A percentile compares a stretch with the other conserved stretches of the same genome.
Evolutionary conservation across 2,797 vertebrate species (phyloP).

Genomic region (Emys orbicularis): DNA sequence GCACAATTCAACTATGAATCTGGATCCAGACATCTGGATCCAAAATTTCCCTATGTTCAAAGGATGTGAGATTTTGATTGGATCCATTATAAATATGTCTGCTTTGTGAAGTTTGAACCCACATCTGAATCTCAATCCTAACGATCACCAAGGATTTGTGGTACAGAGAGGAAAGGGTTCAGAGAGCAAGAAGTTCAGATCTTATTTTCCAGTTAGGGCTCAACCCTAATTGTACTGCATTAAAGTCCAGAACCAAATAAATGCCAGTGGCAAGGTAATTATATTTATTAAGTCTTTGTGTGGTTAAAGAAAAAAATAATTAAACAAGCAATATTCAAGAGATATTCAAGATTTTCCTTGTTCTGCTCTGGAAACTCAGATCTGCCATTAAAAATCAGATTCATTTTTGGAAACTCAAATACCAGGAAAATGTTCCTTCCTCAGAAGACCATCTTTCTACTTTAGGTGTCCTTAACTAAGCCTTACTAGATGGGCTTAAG

Average conservation of each 20-base stretch:
- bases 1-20: rapidly evolving
- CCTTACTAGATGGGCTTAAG: neutral
- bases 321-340: neutral
- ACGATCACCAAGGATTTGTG: neutral
- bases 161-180: neutral
- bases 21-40: neutral
- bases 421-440: neutral
- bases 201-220: neutral
- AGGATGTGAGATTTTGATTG: neutral
- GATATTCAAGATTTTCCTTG: neutral
- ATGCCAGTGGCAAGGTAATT: neutral
- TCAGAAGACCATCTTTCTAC: neutral
- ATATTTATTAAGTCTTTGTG: neutral
- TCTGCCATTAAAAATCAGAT: neutral
- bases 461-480: neutral
- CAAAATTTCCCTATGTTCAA: neutral
- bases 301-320: neutral
- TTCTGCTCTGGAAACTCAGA: neutral
- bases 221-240: neutral
- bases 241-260: neutral
- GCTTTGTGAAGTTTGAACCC: neutral
- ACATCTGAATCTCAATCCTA: neutral
- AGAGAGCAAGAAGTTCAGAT: neutral
- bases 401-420: neutral
- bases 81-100: no score